phyloP scores from a whole-genome alignment of 2,797 vertebrate genomes.

The Steatocranus sp. region DNA sequence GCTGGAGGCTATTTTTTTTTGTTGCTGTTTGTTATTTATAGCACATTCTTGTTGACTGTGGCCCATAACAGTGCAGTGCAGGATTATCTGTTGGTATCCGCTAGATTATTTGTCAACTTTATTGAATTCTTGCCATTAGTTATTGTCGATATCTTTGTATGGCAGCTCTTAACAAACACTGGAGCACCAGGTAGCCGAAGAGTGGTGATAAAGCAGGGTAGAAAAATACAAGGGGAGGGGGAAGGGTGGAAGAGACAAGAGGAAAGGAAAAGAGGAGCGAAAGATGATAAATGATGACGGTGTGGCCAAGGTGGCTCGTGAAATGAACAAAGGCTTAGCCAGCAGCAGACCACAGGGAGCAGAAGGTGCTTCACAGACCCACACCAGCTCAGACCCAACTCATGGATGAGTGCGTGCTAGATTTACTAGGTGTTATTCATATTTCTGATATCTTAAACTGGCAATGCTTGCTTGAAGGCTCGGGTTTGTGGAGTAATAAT shows the following conservation, averaged over 20 bases:
- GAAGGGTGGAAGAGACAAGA: conserved; percentile 2
- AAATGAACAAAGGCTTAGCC: conserved; percentile 68
- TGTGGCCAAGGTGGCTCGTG: conserved; percentile 69
- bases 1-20: background rate
- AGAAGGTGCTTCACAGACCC: conserved; percentile 16
- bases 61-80: background rate
- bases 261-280: conserved; percentile 14
- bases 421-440: background rate
- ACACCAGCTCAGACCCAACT: conserved; percentile 23
- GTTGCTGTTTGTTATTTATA: background rate
- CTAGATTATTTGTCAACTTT: conserved; percentile 31
- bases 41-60: background rate
- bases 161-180: conserved; percentile 48
- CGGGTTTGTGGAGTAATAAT: background rate
- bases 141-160: conserved; percentile 50
- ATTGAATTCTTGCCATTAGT: conserved; percentile 37
- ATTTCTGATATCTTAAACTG: background rate
- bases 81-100: conserved; percentile 19
- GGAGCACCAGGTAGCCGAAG: conserved; percentile 16
- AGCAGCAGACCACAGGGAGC: conserved; percentile 58
- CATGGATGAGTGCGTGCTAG: background rate
- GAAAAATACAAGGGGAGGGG: conserved; percentile 34
- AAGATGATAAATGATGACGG: conserved; percentile 67
- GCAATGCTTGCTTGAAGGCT: background rate
- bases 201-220: conserved; percentile 1